A percentile compares a stretch with the other conserved stretches of the same genome.
phyloP scores from a whole-genome alignment of 2,113 vertebrate genomes.

The Haliaeetus leucogaster region DNA sequence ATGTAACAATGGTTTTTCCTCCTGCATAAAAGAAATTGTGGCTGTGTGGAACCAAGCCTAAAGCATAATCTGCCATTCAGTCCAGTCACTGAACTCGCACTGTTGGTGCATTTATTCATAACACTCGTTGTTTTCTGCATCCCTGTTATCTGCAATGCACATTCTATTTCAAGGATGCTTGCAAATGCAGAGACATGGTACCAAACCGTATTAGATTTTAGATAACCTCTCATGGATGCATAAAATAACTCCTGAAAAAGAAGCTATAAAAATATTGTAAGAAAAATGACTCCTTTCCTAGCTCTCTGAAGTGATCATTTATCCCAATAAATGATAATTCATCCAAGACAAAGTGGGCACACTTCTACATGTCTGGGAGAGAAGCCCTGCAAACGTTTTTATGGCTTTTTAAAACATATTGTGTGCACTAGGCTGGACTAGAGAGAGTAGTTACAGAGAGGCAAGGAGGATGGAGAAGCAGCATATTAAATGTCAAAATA shows the following conservation, averaged over 20 bases:
- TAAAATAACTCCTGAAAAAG: constrained; percentile 63
- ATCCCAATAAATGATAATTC: constrained; percentile 59
- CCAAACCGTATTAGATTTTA: constrained; percentile 51
- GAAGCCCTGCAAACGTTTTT: constrained; percentile 35
- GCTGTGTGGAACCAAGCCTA: background rate
- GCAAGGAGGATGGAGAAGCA: background rate
- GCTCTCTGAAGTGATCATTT: constrained; percentile 54
- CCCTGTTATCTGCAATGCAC: background rate
- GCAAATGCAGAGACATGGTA: background rate
- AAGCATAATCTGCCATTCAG: background rate
- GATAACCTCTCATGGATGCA: constrained; percentile 33
- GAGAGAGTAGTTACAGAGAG: constrained; percentile 16
- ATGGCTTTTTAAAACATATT: constrained; percentile 35
- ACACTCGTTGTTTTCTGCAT: background rate
- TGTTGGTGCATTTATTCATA: background rate
- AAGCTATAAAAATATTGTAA: constrained; percentile 53
- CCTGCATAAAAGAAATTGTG: constrained; percentile 5
- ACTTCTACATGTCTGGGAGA: constrained; percentile 49
- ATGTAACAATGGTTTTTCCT: constrained; percentile 40
- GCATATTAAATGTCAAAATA: background rate
- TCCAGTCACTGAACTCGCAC: background rate
- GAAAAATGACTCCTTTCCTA: constrained; percentile 59
- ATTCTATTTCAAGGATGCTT: constrained; percentile 24
- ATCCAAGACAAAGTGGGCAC: constrained; percentile 40
- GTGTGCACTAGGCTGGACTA: background rate